Conservation (phyloP, 2,113 vertebrate species). For the Nipponia nippon region DNA sequence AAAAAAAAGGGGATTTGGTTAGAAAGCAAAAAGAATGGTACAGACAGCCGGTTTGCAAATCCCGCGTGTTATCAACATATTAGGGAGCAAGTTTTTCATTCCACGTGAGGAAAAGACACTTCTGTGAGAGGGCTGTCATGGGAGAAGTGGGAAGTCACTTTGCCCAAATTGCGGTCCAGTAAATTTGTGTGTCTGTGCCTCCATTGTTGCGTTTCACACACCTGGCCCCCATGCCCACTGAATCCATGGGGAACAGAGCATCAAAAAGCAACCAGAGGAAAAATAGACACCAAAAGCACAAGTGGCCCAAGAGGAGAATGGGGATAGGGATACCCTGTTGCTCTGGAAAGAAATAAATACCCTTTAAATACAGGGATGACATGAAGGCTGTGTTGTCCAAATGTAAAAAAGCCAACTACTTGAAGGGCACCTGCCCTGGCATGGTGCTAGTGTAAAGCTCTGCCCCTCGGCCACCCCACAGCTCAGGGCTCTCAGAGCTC, state of each 20-base stretch:
- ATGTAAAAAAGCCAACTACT: not conserved
- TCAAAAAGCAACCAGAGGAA: not conserved
- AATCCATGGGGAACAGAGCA: not conserved
- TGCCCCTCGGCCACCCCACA: not conserved
- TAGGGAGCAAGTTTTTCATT: not conserved
- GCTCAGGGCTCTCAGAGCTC: not conserved
- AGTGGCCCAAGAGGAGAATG: not conserved
- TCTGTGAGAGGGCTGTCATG: not conserved
- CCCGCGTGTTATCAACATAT: not conserved
- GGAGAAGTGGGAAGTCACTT: not conserved
- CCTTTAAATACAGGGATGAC: not conserved
- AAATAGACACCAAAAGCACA: not conserved
- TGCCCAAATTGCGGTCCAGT: not conserved
- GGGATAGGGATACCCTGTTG: accelerated
- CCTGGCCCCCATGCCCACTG: not conserved
- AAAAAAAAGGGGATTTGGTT: not conserved
- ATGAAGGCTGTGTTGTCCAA: not conserved
- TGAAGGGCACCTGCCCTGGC: not conserved
- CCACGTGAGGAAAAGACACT: not conserved
- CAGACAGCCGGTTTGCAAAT: not conserved
- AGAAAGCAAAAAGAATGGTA: not conserved
- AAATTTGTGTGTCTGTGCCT: not conserved
- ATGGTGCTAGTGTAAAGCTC: accelerated
- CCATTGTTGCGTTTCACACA: not conserved
- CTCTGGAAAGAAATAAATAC: not conserved